Evolutionary conservation across 2,888 invertebrate genomes (phyloP), one percentile per base, ranked within the genome.

Genomic region (Sesia bembeciformis): DNA sequence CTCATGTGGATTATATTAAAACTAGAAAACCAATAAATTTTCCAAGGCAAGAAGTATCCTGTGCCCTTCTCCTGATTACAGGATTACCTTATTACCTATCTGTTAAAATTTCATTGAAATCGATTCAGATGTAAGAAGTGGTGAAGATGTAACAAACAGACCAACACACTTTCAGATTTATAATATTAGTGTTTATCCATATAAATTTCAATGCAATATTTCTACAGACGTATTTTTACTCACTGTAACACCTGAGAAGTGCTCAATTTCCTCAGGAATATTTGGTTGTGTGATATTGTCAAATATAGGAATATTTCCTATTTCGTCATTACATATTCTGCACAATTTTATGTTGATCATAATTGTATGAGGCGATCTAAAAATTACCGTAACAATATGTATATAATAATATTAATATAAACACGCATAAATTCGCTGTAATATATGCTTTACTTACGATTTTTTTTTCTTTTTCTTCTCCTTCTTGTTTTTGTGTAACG

Each of bases 201-300:
- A 42, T 5, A 51, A 55, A 51, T 43, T 51, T 43, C 40, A 40
- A 54, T 5, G 43, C 3, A 39, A 38, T 46, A 51, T 51, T 41
- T 51, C 4, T n/a, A n/a, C 39, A 49, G 40, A 40, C 23, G 38
- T n/a, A 49, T 49, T 6, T 7, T 40, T 59, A 74, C 84, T 76
- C 72, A 88, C 88, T 51, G 63, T 67, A 39, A 88, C 72, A 56
- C 87, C 85, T 49, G 85, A 77, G 65, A 87, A 79, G 52, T 78
- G 65, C 56, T 74, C 70, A 42, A 88, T 81, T 60, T 88, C 84
- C 53, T 83, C 78, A 58, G 81, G 70, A 62, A 88, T 76, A 58
- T 84, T 74, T 40, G 81, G 80, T 43, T 81, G 72, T 4, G 68
- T 58, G 46, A 68, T 62, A 60, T 84, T 83, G 56, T 84, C 72